Conservation (phyloP, 1,140 invertebrate genomes). For the Gonatopus flavifemur region DNA sequence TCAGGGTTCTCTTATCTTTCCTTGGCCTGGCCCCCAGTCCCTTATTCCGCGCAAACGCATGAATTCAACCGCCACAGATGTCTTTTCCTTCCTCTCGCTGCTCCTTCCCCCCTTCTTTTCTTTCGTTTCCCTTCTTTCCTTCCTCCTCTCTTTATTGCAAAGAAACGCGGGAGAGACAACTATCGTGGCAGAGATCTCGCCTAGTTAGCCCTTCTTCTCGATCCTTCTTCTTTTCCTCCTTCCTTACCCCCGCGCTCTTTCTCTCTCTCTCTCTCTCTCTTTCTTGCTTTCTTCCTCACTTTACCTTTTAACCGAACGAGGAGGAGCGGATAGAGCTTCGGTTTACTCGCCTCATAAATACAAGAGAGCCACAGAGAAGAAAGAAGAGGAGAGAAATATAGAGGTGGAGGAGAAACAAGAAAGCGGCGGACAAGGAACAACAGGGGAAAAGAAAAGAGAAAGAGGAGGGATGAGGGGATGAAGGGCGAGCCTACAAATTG, state of each 20-base stretch:
- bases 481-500: constrained; percentile 60
- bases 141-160: constrained; percentile 4
- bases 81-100: constrained; percentile 12
- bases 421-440: neutral
- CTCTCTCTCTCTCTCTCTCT: neutral
- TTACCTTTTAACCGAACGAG: constrained; percentile 10
- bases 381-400: constrained; percentile 5
- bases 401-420: neutral
- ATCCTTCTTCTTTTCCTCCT: constrained; percentile 12
- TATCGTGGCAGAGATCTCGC: constrained; percentile 49
- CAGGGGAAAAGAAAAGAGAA: constrained; percentile 9
- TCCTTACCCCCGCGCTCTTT: neutral
- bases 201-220: constrained; percentile 45
- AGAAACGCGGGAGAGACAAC: constrained; percentile 37
- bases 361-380: constrained; percentile 11
- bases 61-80: constrained; percentile 26
- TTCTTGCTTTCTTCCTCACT: neutral
- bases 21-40: constrained; percentile 18
- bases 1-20: constrained; percentile 36
- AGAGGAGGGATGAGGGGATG: constrained; percentile 40
- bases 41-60: constrained; percentile 38
- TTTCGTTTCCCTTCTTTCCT: neutral
- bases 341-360: constrained; percentile 35
- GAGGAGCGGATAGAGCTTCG: constrained; percentile 28
- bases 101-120: neutral